phyloP scores from a whole-genome alignment of 2,888 invertebrate genomes.

The Osmoderma eremita region DNA sequence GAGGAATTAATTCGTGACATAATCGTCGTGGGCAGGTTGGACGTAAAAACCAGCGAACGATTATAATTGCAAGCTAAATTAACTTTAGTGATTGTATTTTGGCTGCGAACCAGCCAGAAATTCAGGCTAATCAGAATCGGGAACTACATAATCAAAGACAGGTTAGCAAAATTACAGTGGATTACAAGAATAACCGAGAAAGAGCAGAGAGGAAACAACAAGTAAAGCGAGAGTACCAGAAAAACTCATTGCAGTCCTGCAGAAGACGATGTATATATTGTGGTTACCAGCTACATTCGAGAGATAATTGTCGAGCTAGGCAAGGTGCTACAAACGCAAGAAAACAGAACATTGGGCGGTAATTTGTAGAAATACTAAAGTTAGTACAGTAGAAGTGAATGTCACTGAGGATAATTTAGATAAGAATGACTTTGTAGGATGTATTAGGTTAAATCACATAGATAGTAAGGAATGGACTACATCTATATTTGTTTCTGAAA shows the following conservation, averaged over 20 bases:
- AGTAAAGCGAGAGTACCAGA: neutral
- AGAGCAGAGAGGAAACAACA: too few relatives aligned
- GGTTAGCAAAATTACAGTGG: neutral
- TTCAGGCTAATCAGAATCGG: neutral
- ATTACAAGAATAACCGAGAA: neutral
- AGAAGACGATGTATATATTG: neutral
- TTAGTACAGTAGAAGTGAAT: neutral
- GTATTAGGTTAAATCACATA: too few relatives aligned
- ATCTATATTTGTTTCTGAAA: too few relatives aligned
- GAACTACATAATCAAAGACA: neutral
- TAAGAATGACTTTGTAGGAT: too few relatives aligned
- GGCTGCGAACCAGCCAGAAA: neutral
- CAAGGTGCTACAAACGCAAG: neutral
- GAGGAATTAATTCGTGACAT: constrained; percentile 52
- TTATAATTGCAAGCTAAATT: too few relatives aligned
- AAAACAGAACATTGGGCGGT: neutral
- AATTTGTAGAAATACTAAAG: neutral
- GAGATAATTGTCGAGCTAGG: neutral
- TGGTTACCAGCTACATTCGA: neutral
- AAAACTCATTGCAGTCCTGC: neutral
- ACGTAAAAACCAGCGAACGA: constrained; percentile 48
- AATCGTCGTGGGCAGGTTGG: constrained; percentile 51
- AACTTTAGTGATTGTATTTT: too few relatives aligned
- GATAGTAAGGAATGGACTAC: too few relatives aligned
- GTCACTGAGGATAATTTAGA: neutral